Evolutionary conservation across 2,797 vertebrate genomes (phyloP), one percentile per base, ranked within the genome.

Genomic region (Sebastolobus alascanus): DNA sequence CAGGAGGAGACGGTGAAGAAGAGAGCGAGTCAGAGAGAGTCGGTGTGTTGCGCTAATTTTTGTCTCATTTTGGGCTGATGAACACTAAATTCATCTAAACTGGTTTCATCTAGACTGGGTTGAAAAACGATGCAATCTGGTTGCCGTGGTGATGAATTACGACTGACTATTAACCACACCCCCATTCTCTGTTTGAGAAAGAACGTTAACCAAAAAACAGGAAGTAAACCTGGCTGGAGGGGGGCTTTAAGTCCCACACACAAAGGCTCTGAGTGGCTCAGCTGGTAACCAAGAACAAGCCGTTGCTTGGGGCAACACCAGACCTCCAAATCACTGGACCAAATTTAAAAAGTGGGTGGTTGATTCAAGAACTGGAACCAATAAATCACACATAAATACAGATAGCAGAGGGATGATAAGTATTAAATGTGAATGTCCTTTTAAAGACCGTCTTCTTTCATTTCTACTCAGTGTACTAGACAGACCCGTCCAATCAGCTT

Each of bases 331-430:
- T 60, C 27, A 33, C 46, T 43, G 59, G 37, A 77, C 20, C 8
- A 37, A 64, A 35, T 2, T 16, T 11, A 52, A 73, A 35, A 67
- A 52, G 31, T 18, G 16, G 27, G 58, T 4, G 18, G 25, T 1
- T 56, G 37, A 77, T 69, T 69, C 14, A 22, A 18, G 10, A 35
- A 71, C 31, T 46, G 46, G 50, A 79, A 52, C 4, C 58, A 52
- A 13, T 55, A 14, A n/a, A 40, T 13, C 1, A 37, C 55, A 33
- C 11, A 63, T 11, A 25, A 40, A 64, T 25, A 66, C 22, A 55
- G 40, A 58, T 22, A 22, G 38, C 20, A 22, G 25, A 22, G 9
- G 35, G 8, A 56, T 12, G 35, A 22, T 11, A 33, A 5, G 7
- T 16, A 64, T n/a, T 35, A 8, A 46, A 63, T 29, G 1, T 40